Evolutionary conservation across 1,140 invertebrate genomes (phyloP), one percentile per base, ranked within the genome.

Genomic region (Aphelenchoides fujianensis): DNA sequence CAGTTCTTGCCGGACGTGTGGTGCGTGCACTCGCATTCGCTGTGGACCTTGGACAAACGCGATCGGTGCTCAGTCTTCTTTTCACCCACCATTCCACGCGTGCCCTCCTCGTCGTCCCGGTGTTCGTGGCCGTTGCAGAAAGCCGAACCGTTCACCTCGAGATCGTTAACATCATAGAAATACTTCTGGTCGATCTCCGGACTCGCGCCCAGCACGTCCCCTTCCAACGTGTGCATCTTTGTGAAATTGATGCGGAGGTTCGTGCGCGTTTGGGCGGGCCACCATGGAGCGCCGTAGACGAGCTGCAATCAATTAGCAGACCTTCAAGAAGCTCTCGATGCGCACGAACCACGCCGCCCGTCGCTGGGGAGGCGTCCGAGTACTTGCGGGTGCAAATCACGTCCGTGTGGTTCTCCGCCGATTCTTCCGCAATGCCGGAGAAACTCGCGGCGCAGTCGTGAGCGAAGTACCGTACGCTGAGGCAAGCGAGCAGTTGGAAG

Each of bases 71-170:
- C 12, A 16, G 12, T 23, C 41, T n/a, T n/a, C n/a, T n/a, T n/a
- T n/a, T n/a, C n/a, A 59, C 5, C 5, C 16, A 57, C 52, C 55
- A 30, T 59, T 34, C 37, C 53, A 48, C 23, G 34, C 64, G n/a
- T 54, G 12, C 23, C 41, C 23, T 16, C 23, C 23, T 83, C 81
- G 2, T 84, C 87, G 1, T 90, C 89, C 54, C 91, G 88, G 12
- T 92, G 93, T 3, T 97, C 96, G 85, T 99, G 97, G 16, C 97
- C 97, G 85, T 98, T 98, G 85, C 97, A 99, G 0, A 95, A 98
- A 85, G 97, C 99, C 16, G 93, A 97, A 0, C 97, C 97, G 78
- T 95, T 88, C 0, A 99, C 94, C 3, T 95, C 91, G 92, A 98
- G 95, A 81, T 96, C 92, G 81, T 91, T 92, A 71, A 97, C 90